These are phyloP conservation scores for Aegypius monachus DNA, from an alignment of 2,113 vertebrate species.

Conservation along the genomic window DNA sequence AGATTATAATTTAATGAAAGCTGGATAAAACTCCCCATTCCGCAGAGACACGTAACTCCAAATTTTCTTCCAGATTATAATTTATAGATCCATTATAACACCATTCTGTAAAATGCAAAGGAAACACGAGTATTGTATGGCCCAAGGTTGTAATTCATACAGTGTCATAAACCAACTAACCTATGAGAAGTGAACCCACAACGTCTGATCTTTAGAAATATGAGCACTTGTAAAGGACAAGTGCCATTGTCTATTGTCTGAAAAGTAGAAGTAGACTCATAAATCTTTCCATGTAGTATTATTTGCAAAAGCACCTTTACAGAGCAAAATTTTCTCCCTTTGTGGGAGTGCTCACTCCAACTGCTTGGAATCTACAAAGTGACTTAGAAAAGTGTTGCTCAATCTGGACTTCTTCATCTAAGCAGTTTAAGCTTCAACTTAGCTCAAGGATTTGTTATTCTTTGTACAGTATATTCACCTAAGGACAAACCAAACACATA, in stretches of 20 bases:
- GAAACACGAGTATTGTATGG: not conserved
- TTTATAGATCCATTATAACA: not conserved
- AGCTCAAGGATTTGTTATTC: not conserved
- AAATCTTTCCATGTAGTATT: not conserved
- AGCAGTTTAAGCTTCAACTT: not conserved
- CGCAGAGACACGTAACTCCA: not conserved
- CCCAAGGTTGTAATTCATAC: not conserved
- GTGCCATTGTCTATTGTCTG: not conserved
- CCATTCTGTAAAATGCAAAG: not conserved
- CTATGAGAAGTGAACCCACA: not conserved
- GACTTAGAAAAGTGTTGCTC: not conserved
- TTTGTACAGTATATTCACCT: not conserved
- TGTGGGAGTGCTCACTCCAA: not conserved
- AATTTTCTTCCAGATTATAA: not conserved
- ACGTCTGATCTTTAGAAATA: not conserved
- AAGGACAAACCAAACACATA: not conserved
- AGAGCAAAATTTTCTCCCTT: not conserved
- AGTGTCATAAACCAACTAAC: not conserved
- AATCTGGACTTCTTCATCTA: not conserved
- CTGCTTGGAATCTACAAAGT: not conserved
- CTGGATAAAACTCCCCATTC: not conserved
- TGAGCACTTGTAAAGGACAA: not conserved
- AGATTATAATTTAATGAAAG: not conserved
- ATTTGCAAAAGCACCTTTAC: not conserved
- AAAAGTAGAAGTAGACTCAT: not conserved